Base-by-base conservation (phyloP, 2,113 vertebrate genomes). In the Brachirus orientalis region DNA sequence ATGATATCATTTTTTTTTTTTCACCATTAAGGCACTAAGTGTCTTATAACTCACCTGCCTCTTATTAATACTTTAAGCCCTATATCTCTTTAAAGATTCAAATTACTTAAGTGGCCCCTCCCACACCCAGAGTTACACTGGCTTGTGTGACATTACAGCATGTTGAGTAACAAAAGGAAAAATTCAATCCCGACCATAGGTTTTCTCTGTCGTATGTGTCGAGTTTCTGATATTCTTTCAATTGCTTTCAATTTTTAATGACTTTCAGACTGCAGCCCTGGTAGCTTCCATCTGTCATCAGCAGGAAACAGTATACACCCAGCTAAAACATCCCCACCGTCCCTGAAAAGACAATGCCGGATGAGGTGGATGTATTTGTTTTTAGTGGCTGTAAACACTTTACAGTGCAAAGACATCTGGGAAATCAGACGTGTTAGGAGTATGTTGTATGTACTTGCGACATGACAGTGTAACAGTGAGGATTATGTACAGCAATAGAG, bases 231-330 rank as follows among this genome's bases (percentile, higher is more conserved):
- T 28, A 50, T 35, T 57, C 11, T 66, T 45, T 46, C 8, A 35
- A 4, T 28, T 51, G 16, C 33, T 61, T 64, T 70, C 6, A 22
- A 22, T 41, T 48, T 19, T n/a, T 47, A 48, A 47, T 50, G 10
- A 20, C 16, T 64, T 56, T n/a, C 44, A 63, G 61, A 63, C 33
- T 33, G 48, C 9, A 11, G 20, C 20, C 22, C 50, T 22, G 14
- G 16, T 56, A 45, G 63, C 20, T 37, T 8, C 40, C 41, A 37
- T 28, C 58, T 75, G 72, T 45, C 58, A 69, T 51, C 45, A 48
- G 55, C 55, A 62, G 14, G 22, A 45, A 37, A 18, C 35, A 0
- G 8, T 50, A n/a, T 17, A n/a, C 62, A 41, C 22, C 9, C 14
- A 41, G 16, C 10, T 1, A 1, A 33, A 50, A 63, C 28, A 37